These are phyloP conservation scores for Trichonephila clavipes DNA, from an alignment of 1,140 invertebrate species.

Conservation along the genomic window DNA sequence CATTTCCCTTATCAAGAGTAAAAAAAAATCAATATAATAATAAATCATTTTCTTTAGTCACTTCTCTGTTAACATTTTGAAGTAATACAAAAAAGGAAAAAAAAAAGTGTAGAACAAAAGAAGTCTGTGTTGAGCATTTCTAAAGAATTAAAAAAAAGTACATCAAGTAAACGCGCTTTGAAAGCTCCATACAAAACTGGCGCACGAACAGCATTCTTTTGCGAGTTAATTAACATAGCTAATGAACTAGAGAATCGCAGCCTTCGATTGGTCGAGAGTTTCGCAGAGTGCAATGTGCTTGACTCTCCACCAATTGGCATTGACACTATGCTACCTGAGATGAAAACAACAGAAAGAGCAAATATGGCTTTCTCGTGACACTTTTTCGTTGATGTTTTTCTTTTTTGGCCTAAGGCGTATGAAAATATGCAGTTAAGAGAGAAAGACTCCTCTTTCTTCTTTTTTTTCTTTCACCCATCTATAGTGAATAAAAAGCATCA, in stretches of 20 bases:
- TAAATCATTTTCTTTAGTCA: neutral
- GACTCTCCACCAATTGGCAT: conserved; percentile 72
- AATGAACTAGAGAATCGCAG: conserved; percentile 67
- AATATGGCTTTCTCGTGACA: conserved; percentile 73
- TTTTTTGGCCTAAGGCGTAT: conserved; percentile 28
- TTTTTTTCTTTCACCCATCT: neutral
- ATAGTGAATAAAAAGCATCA: neutral
- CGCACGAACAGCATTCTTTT: conserved; percentile 65
- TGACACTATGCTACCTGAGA: conserved; percentile 66
- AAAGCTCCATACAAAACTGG: conserved; percentile 17
- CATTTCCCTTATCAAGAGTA: neutral
- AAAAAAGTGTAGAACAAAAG: neutral
- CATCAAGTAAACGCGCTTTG: conserved; percentile 7
- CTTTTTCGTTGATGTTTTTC: conserved; percentile 33
- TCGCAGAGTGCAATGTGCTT: conserved; percentile 63
- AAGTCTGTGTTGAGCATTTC: neutral
- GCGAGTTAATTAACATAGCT: conserved; percentile 75
- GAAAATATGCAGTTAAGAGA: conserved; percentile 50
- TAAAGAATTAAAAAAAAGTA: conserved; percentile 16
- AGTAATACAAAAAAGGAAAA: neutral
- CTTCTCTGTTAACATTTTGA: neutral
- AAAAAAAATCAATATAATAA: neutral
- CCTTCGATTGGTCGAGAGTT: conserved; percentile 56
- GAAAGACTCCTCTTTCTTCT: neutral
- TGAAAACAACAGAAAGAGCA: conserved; percentile 73